Base-by-base conservation (phyloP, 2,888 invertebrate genomes). In the Parascotia fuliginaria region DNA sequence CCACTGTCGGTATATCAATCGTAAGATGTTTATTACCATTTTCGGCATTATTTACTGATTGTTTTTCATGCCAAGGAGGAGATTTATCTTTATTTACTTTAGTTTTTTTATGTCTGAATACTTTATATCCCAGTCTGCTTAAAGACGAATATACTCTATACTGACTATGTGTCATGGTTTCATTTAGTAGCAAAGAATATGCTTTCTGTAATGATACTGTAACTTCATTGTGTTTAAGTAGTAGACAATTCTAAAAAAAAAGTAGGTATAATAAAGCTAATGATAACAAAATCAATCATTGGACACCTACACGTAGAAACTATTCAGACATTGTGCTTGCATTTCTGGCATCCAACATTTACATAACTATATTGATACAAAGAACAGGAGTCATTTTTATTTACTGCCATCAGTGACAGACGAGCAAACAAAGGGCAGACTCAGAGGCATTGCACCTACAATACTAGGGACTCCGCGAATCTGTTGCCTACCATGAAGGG, bases 171-270 rank as follows among this genome's bases (percentile, higher is more conserved):
- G 88, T 74, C 19, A 92, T 81, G 36, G 77, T 61, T 19, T 76
- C 78, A 31, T 64, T 61, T 0, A 93, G 68, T 34, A 95, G 73
- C 55, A 95, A 75, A 16, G 91, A 81, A 65, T 95, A 95, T 9
- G 94, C 95, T 84, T 95, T 94, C 77, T 95, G 94, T 33, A 95
- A 79, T 50, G 95, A 95, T 13, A 95, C 86, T 43, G 93, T 89
- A 0, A 94, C 83, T 24, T 90, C 91, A 73, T 93, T 92, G 79
- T 93, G 92, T 53, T 85, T 86, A 9, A 95, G 82, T 68, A 93
- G 93, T 11, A 95, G 81, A 65, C 91, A 91, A 75, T 95, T 95
- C 95, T 95, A 83, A 51, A 93, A 87, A 19, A 24, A 9, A 24
- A 7, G 19, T 3, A 24, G 7, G 1, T 24, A 24, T 24, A 24